Evolutionary conservation across 2,113 vertebrate genomes (phyloP).

Genomic region (Myxocyprinus asiaticus): DNA sequence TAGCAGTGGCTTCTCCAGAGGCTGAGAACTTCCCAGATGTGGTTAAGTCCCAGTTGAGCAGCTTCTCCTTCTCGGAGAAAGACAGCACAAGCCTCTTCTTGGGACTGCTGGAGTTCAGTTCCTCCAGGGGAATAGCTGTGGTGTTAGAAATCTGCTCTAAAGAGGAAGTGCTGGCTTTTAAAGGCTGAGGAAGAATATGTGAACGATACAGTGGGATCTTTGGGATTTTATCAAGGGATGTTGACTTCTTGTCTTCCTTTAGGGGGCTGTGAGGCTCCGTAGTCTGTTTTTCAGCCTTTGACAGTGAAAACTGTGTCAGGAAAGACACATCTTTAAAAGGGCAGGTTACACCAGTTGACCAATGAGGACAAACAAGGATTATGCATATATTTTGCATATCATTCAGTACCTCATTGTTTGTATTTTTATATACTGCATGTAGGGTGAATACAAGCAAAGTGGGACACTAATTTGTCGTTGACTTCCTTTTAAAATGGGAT

Average conservation of each 20-base stretch:
- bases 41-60: conserved; percentile 66
- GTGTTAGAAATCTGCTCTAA: conserved; percentile 2
- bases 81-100: conserved; percentile 67
- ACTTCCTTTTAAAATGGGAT: too few relatives aligned
- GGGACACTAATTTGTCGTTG: too few relatives aligned
- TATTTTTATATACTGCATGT: too few relatives aligned
- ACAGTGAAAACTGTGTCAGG: conserved; percentile 9
- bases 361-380: too few relatives aligned
- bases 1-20: not conserved
- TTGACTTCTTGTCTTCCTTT: conserved; percentile 3
- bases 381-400: too few relatives aligned
- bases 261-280: conserved; percentile 30
- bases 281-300: conserved; percentile 5
- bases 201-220: conserved; percentile 33
- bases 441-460: too few relatives aligned
- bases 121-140: not conserved
- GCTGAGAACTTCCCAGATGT: conserved; percentile 47
- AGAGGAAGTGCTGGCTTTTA: conserved; percentile 18
- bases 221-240: conserved; percentile 23
- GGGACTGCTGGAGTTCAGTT: conserved; percentile 3
- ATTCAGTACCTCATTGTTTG: too few relatives aligned
- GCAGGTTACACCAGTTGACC: too few relatives aligned
- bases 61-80: conserved; percentile 64
- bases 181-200: conserved; percentile 15
- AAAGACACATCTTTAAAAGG: not conserved